These are phyloP conservation scores for Pungitius pungitius DNA, from an alignment of 2,113 vertebrate genomes.

Conservation along the genomic window DNA sequence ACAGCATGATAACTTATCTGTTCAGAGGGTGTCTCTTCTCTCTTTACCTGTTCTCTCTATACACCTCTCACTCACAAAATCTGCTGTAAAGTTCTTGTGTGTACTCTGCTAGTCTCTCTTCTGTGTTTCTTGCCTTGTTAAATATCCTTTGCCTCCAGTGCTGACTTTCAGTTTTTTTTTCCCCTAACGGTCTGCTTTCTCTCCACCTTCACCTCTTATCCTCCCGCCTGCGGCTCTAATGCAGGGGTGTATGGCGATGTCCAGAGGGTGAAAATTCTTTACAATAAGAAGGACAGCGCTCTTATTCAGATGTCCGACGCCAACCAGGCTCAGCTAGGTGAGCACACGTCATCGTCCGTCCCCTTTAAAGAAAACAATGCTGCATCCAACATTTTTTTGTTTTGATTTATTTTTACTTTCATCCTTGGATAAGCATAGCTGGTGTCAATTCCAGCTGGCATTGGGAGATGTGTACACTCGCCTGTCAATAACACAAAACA, in stretches of 20 bases:
- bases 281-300: slow-evolving; percentile 99
- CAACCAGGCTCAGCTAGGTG: slow-evolving; percentile 97
- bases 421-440: too few species aligned
- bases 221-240: slow-evolving; percentile 85
- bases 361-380: too few species aligned
- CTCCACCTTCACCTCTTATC: slow-evolving; percentile 70
- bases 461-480: too few species aligned
- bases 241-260: slow-evolving; percentile 98
- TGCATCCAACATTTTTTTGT: too few species aligned
- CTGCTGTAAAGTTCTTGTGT: slow-evolving; percentile 79
- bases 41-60: slow-evolving; percentile 84
- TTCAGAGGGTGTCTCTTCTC: slow-evolving; percentile 89
- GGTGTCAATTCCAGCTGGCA: too few species aligned
- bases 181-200: slow-evolving; percentile 76
- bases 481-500: too few species aligned
- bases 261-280: slow-evolving; percentile 98
- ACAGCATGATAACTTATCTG: slow-evolving; percentile 81
- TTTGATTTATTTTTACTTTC: too few species aligned
- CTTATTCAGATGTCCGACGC: slow-evolving; percentile 97
- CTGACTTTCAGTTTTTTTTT: slow-evolving; percentile 63
- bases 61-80: slow-evolving; percentile 83
- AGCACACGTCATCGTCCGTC: slow-evolving; percentile 58
- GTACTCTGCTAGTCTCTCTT: slow-evolving; percentile 83
- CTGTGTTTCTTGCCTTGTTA: slow-evolving; percentile 84
- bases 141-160: slow-evolving; percentile 83